Conservation (phyloP, 2,888 invertebrate species). For the Zootermopsis nevadensis region DNA sequence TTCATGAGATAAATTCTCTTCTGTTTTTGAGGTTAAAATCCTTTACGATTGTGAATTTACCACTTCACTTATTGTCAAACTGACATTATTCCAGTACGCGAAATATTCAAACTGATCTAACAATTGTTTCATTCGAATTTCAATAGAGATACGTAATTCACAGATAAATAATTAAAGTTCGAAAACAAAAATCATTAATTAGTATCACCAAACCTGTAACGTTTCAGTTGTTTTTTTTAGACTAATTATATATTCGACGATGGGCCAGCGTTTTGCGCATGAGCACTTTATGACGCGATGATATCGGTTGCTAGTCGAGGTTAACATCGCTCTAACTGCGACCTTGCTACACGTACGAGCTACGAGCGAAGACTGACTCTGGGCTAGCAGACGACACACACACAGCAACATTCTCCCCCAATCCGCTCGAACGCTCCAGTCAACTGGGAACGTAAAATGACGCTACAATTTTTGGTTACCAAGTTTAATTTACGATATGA, state of each 20-base stretch:
- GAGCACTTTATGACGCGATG: neutral
- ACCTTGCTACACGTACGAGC: conserved; percentile 8
- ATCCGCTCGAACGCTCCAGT: neutral
- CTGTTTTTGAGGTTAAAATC: too few relatives aligned
- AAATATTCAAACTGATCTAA: neutral
- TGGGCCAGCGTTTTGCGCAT: neutral
- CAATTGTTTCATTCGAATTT: too few relatives aligned
- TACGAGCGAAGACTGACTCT: neutral
- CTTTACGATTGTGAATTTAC: too few relatives aligned
- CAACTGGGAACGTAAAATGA: neutral
- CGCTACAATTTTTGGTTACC: neutral
- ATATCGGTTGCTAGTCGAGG: neutral
- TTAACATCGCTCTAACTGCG: neutral
- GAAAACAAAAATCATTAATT: too few relatives aligned
- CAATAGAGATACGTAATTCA: neutral
- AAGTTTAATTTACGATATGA: neutral
- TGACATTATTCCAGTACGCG: too few relatives aligned
- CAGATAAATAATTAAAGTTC: neutral
- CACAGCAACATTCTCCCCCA: neutral
- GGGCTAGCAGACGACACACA: neutral
- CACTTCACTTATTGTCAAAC: too few relatives aligned
- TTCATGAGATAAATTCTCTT: too few relatives aligned
- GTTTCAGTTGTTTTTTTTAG: too few relatives aligned
- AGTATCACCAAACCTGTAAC: too few relatives aligned
- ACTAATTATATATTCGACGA: too few relatives aligned